Evolutionary conservation across 2,797 vertebrate genomes (phyloP), one percentile per base, ranked within the genome.

Genomic region (Pitangus sulphuratus): DNA sequence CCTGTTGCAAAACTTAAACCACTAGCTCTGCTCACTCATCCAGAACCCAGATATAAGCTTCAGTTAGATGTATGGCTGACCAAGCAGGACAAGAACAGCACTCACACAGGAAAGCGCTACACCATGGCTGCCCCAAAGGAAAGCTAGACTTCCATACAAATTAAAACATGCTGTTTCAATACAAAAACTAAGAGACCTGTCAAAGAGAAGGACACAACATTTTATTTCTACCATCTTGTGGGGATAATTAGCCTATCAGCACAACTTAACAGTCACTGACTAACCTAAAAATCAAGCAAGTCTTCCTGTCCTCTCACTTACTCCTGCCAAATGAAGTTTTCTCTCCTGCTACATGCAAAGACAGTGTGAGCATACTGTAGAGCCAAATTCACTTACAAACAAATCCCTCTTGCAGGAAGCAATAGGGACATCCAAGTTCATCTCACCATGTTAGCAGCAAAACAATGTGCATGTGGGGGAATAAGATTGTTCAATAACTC

Each of bases 401-500:
- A 74, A 81, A 31, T 5, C 4, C 2, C 30, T 71, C 21, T 30
- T 39, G 15, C 8, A 35, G 25, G 19, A 21, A 48, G 6, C 6
- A 4, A n/a, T 6, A 31, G 30, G 4, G 8, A 42, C 42, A 56
- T 39, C 7, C 25, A 58, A 87, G 53, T 47, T 45, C 44, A 45
- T 15, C 40, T 83, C 57, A 31, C 9, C 7, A 12, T 2, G 2
- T 5, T 31, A 56, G 65, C 20, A 81, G 33, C 37, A 71, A 87
- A 42, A 10, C 30, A 66, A 4, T 1, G 1, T 11, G 13, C 13
- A 9, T 1, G 1, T 19, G 21, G 15, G 14, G 61, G 22, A 8
- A 71, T 4, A 15, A 65, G 17, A 24, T 17, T 6, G 22, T 40
- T 69, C 62, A 62, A 21, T 33, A 56, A 3, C 4, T 40, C 16